Base-by-base conservation (phyloP, 2,797 vertebrate species). In the Epinephelus malabaricus region DNA sequence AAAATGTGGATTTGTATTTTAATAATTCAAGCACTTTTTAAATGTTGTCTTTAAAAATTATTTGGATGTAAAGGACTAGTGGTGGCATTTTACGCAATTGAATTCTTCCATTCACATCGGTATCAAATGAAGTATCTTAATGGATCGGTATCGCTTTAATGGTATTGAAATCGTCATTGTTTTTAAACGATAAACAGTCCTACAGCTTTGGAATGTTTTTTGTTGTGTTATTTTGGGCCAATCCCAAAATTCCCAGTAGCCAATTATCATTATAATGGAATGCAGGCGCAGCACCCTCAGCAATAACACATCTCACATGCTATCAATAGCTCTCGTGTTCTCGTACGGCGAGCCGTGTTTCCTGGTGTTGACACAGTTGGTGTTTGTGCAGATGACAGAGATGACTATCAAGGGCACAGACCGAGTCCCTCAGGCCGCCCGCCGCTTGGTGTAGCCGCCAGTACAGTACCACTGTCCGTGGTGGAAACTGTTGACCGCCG, bases 311-410 rank as follows among this genome's bases (percentile, higher is more conserved):
- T 61, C 58, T 79, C 73, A 40, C 72, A 66, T 79, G 79, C 79
- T 84, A 89, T 87, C 69, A 77, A 69, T 89, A 86, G 78, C 60
- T 55, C 69, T 59, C 2, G 13, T 77, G 65, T 78, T 84, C 82
- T 69, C 66, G 66, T 30, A 45, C 4, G 11, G 62, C 51, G 81
- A 68, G 63, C 73, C 1, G 23, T 14, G 55, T 62, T 75, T 71
- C 58, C 80, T 59, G 69, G 6, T 93, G 90, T 94, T 94, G 89
- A 94, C 86, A 92, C 92, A 94, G 93, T 93, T 93, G 93, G 86
- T 89, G 92, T 92, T 92, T 91, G 66, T 88, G 78, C 80, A 77
- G 82, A 87, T 79, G 88, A 88, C 83, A 88, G 53, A 43, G 86
- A 88, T 82, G 82, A 58, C 69, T 62, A 84, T 88, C 82, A 81